Evolutionary conservation across 2,888 invertebrate species (phyloP), one percentile per base, ranked within the genome.

Genomic region (Ectemnius lituratus): DNA sequence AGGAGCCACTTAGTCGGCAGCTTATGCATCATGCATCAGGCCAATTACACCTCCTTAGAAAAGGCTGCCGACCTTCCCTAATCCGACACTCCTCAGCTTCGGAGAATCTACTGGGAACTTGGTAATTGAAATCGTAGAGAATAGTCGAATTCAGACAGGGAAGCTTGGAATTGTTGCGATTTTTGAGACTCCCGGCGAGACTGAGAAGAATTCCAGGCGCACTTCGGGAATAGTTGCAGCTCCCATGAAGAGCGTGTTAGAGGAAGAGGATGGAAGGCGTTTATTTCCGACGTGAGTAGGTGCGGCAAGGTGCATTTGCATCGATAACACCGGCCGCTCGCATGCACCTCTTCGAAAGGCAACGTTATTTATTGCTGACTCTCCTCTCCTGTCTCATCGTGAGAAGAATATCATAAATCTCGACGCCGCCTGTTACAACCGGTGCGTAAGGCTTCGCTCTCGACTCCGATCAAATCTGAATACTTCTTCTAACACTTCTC

Each of bases 401-500:
- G 80, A 73, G 70, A 78, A 73, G 82, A 80, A 82, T 76, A 78
- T 82, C 82, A 82, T 82, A 82, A 82, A 82, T 82, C 80, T 82
- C 68, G 37, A 56, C 27, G 47, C 71, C 67, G 72, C 74, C 59
- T 67, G 62, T 64, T 63, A 46, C 20, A 23, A 65, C 69, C 57
- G 28, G 49, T 67, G 67, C 70, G 68, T 72, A 68, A 72, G 58
- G 56, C 62, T 61, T 14, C 20, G 61, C 46, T 58, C 52, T 60
- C 49, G 18, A 67, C 62, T 47, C 59, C 60, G 67, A 72, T 73
- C 57, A 47, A 62, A 68, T 61, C 66, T 37, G 59, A 66, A 70
- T 59, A 57, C 60, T 57, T 28, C 56, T 46, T 65, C 62, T 57
- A 58, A 63, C 67, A 70, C 67, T 60, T 64, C 61, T 70, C 61